phyloP scores from a whole-genome alignment of 1,140 invertebrate genomes.

The Lordiphosa collinella region DNA sequence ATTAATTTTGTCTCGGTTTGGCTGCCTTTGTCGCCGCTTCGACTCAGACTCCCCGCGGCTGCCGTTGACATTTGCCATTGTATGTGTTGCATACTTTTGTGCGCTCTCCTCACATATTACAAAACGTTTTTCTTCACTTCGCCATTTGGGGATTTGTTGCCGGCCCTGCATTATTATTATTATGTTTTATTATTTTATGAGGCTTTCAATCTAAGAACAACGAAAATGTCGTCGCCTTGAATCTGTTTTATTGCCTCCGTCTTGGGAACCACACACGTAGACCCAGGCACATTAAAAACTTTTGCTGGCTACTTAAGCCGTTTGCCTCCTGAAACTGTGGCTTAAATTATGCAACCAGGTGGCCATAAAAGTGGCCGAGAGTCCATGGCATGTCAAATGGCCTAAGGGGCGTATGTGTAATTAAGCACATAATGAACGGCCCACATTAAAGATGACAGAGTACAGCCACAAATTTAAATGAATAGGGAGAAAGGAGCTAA shows the following conservation, averaged over 20 bases:
- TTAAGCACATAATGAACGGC: slow-evolving; percentile 44
- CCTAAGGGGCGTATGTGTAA: slow-evolving; percentile 59
- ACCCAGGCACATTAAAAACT: slow-evolving; percentile 49
- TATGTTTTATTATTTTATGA: slow-evolving; percentile 67
- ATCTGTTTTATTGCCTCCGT: slow-evolving; percentile 68
- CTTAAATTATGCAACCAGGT: slow-evolving; percentile 65
- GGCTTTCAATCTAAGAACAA: slow-evolving; percentile 48
- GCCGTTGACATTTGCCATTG: slow-evolving; percentile 74
- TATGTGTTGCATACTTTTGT: slow-evolving; percentile 66
- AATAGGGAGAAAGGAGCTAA: slow-evolving; percentile 1
- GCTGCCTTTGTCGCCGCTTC: slow-evolving; percentile 15
- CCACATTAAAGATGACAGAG: slow-evolving; percentile 16
- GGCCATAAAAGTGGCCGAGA: slow-evolving; percentile 51
- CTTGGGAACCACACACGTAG: slow-evolving; percentile 41
- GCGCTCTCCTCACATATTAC: slow-evolving; percentile 51
- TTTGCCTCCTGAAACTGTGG: slow-evolving; percentile 47
- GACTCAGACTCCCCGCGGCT: neutral
- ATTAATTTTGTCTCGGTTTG: slow-evolving; percentile 79
- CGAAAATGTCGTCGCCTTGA: slow-evolving; percentile 28
- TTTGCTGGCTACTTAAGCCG: slow-evolving; percentile 60
- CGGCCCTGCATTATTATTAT: slow-evolving; percentile 31
- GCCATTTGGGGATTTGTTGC: slow-evolving; percentile 44
- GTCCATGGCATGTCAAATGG: slow-evolving; percentile 48
- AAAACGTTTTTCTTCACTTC: slow-evolving; percentile 20
- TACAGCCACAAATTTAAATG: neutral